Base-by-base conservation (phyloP, 2,797 vertebrate species). In the Leptodactylus fallax region DNA sequence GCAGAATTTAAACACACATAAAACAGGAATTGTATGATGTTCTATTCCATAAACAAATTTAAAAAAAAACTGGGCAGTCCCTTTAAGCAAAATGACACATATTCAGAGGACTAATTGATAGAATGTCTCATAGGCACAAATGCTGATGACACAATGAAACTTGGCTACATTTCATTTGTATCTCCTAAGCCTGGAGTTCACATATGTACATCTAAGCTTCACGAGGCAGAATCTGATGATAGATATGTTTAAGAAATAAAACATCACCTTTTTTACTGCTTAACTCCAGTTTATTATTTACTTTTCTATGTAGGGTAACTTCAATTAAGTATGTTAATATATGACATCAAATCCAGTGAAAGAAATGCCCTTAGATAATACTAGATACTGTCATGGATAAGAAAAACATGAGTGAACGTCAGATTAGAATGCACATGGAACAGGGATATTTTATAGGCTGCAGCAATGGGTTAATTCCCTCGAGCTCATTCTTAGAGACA, bases 401-500 rank as follows among this genome's bases (percentile, higher is more conserved):
- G 55, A 11, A 84, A 77, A 77, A 51, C 21, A 63, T 47, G 45
- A 53, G n/a, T 19, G 56, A 76, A 12, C 53, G n/a, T 17, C 51
- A 72, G 36, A 63, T 77, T 11, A 23, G 21, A 85, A 49, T 12
- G 19, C 45, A 63, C 45, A 78, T 12, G n/a, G 27, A 74, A 58
- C 6, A 60, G 13, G 6, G 21, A 36, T 67, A 67, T 49, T 84
- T 85, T 25, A 47, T 6, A 83, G 78, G 61, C 61, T 56, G 55
- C 2, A 72, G n/a, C 23, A 11, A 79, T 79, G 80, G 63, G 71
- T 87, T 86, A 86, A 86, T 71, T 86, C 79, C 79, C 85, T 71
- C 12, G 45, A 79, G 88, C 55, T 69, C 80, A 60, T 89, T 86
- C 80, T 71, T 65, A 49, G 80, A 87, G 80, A 85, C 88, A 83